These are phyloP conservation scores for Ameiurus melas DNA, from an alignment of 2,113 vertebrate species.

Conservation along the genomic window DNA sequence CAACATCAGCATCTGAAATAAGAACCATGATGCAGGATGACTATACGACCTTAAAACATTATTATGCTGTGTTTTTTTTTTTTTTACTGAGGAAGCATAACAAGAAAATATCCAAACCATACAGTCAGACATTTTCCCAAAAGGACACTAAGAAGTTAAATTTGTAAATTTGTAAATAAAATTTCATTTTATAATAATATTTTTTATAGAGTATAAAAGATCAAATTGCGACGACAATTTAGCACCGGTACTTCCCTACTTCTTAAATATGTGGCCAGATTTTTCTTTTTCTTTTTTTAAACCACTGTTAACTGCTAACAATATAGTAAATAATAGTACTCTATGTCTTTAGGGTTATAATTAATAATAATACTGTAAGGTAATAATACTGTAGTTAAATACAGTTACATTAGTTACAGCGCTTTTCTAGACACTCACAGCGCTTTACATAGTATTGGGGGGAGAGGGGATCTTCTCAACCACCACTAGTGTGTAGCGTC, in stretches of 20 bases:
- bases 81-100: neutral
- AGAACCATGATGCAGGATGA: neutral
- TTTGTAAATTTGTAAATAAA: too few relatives aligned
- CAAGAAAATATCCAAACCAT: neutral
- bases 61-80: neutral
- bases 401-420: too few relatives aligned
- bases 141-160: neutral
- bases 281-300: neutral
- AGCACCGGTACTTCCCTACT: neutral
- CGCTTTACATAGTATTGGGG: too few relatives aligned
- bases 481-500: too few relatives aligned
- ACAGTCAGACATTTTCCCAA: neutral
- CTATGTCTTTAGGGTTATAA: neutral
- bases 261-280: neutral
- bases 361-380: too few relatives aligned
- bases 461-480: too few relatives aligned
- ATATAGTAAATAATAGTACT: neutral
- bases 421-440: too few relatives aligned
- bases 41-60: neutral
- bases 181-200: neutral
- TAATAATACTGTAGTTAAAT: neutral
- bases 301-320: neutral
- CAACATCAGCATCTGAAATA: conserved; percentile 81
- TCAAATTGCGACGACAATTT: neutral
- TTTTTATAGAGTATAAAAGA: neutral